Evolutionary conservation across 2,113 vertebrate species (phyloP).

Genomic region (Symphodus melops): DNA sequence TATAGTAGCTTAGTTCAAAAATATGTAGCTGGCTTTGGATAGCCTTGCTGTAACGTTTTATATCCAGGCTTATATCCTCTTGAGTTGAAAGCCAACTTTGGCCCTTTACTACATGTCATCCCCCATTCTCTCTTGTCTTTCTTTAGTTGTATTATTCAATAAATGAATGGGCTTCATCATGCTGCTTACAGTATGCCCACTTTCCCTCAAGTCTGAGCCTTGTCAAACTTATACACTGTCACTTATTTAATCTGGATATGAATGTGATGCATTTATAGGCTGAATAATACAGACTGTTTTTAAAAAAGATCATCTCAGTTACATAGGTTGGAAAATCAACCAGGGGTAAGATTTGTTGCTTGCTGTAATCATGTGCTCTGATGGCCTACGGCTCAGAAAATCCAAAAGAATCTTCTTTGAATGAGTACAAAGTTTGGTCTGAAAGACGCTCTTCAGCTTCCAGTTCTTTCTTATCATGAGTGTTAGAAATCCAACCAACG

Average conservation of each 20-base stretch:
- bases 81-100: too few relatives aligned
- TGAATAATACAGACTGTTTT: constrained; percentile 2
- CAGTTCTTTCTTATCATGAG: constrained; percentile 12
- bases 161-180: not conserved
- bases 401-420: not conserved
- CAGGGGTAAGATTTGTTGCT: constrained; percentile 2
- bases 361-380: constrained; percentile 8
- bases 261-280: constrained; percentile 5
- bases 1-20: too few relatives aligned
- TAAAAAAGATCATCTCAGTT: constrained; percentile 20
- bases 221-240: not conserved
- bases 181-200: not conserved
- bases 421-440: not conserved
- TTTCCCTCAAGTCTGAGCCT: not conserved
- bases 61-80: too few relatives aligned
- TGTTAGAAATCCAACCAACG: constrained; percentile 14
- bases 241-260: not conserved
- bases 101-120: too few relatives aligned
- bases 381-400: constrained; percentile 5
- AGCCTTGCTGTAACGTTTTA: too few relatives aligned
- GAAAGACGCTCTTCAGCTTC: not conserved
- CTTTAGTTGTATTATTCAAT: too few relatives aligned
- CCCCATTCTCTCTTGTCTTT: too few relatives aligned
- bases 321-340: constrained; percentile 16
- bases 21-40: too few relatives aligned